Conservation (phyloP, 2,797 vertebrate species). For the Myotis daubentonii region DNA sequence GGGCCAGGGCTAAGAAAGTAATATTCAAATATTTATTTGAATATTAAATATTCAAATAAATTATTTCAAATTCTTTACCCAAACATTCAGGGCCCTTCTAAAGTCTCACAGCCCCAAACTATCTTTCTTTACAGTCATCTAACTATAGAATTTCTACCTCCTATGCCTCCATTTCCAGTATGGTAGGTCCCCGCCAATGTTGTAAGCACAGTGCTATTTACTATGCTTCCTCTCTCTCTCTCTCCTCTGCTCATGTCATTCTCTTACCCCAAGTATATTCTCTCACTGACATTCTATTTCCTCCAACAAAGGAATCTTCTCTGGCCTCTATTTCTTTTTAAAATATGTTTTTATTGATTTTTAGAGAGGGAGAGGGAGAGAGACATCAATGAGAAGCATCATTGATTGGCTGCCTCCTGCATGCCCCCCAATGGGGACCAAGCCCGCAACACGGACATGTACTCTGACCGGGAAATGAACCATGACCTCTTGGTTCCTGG, state of each 20-base stretch:
- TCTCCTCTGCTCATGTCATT: neutral
- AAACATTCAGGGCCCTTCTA: neutral
- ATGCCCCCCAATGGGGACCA: too few species aligned
- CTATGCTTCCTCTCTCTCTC: neutral
- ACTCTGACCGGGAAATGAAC: too few species aligned
- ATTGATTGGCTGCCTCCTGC: too few species aligned
- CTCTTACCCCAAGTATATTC: neutral
- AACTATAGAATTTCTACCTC: neutral
- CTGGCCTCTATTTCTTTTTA: neutral
- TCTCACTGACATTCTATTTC: neutral
- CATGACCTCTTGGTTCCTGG: too few species aligned
- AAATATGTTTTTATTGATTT: too few species aligned
- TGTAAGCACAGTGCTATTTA: neutral
- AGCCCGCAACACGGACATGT: too few species aligned
- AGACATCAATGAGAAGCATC: too few species aligned
- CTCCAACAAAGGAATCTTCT: neutral
- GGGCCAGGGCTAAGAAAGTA: neutral
- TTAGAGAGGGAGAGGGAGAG: too few species aligned
- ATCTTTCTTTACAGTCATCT: neutral
- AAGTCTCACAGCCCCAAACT: neutral
- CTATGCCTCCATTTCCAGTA: neutral
- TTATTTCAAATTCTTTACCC: slow-evolving; percentile 1
- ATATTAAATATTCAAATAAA: too few species aligned
- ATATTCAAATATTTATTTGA: too few species aligned
- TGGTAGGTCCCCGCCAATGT: neutral